Percentiles rank a stretch among this genome's conserved stretches.
phyloP scores from a whole-genome alignment of 2,888 invertebrate genomes.

The Chrysolina haemoptera region DNA sequence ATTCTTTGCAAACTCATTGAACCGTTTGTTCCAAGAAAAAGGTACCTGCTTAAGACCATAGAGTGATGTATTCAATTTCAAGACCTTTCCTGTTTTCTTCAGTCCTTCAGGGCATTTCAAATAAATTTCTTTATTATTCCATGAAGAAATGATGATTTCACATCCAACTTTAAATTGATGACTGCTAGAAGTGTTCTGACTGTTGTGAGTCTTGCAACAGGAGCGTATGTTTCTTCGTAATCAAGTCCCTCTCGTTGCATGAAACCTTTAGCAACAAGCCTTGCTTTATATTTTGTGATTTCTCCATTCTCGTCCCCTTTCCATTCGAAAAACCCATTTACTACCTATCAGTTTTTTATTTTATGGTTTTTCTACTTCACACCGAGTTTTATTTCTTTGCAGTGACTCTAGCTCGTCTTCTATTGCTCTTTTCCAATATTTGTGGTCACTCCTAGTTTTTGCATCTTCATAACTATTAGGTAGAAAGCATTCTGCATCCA shows the following conservation, averaged over 20 bases:
- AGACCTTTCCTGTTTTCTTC: too few species aligned
- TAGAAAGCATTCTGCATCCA: constrained; percentile 35
- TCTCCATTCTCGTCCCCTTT: constrained; percentile 34
- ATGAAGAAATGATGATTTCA: constrained; percentile 60
- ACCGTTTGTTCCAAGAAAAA: constrained; percentile 54
- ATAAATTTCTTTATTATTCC: constrained; percentile 48
- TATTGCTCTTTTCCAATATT: constrained; percentile 41
- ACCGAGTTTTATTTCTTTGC: constrained; percentile 40
- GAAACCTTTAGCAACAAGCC: constrained; percentile 25
- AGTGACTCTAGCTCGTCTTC: constrained; percentile 40
- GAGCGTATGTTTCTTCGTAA: constrained; percentile 43
- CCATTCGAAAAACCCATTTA: constrained; percentile 37
- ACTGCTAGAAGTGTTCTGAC: constrained; percentile 37
- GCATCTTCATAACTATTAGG: constrained; percentile 26
- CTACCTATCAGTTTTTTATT: constrained; percentile 40
- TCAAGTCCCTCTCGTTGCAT: constrained; percentile 39
- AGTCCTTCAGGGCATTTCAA: constrained; percentile 53
- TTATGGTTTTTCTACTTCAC: constrained; percentile 36
- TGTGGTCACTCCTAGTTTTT: constrained; percentile 32
- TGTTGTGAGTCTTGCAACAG: constrained; percentile 40
- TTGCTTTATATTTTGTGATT: background rate
- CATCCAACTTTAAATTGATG: constrained; percentile 45
- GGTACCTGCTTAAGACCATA: constrained; percentile 60
- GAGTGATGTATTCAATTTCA: constrained; percentile 54
- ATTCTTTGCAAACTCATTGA: constrained; percentile 47